These are phyloP conservation scores for Pristionchus maxplancki DNA, from an alignment of 2,888 invertebrate species.

Conservation along the genomic window DNA sequence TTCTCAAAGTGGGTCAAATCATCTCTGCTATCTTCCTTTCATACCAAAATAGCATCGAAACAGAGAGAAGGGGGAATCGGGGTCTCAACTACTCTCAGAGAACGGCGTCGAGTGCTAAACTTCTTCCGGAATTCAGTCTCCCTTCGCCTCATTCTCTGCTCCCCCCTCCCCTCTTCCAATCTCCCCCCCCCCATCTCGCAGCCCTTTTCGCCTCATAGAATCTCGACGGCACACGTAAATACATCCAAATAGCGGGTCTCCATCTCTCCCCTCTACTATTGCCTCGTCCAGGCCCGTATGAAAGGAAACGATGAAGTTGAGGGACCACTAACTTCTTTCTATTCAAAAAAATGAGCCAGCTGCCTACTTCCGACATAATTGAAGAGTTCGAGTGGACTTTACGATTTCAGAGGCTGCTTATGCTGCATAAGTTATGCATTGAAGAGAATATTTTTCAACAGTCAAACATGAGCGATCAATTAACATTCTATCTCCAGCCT, in stretches of 20 bases:
- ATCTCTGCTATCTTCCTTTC: not conserved
- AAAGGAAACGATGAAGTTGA: not conserved
- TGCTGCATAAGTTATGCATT: not conserved
- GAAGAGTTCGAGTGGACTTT: not conserved
- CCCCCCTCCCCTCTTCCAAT: not conserved
- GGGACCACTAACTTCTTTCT: not conserved
- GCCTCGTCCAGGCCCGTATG: not conserved
- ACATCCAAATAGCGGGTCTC: constrained; percentile 17
- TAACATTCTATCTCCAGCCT: not conserved
- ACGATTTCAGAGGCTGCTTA: not conserved
- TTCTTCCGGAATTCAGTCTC: constrained; percentile 24
- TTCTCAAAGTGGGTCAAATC: constrained; percentile 26
- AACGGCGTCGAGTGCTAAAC: not conserved
- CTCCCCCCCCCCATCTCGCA: constrained; percentile 3
- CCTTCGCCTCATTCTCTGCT: not conserved
- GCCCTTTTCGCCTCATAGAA: constrained; percentile 35
- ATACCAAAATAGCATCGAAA: not conserved
- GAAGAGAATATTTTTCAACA: not conserved
- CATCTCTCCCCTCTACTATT: not conserved
- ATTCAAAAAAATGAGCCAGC: constrained; percentile 20
- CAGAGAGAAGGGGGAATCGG: not conserved
- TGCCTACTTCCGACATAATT: not conserved
- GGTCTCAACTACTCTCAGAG: not conserved
- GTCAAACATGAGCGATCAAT: too few relatives aligned
- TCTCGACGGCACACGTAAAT: constrained; percentile 33